A percentile compares a stretch with the other conserved stretches of the same genome.
Evolutionary conservation across 1,140 invertebrate genomes (phyloP).

Genomic region (Sarcophaga peregrina): DNA sequence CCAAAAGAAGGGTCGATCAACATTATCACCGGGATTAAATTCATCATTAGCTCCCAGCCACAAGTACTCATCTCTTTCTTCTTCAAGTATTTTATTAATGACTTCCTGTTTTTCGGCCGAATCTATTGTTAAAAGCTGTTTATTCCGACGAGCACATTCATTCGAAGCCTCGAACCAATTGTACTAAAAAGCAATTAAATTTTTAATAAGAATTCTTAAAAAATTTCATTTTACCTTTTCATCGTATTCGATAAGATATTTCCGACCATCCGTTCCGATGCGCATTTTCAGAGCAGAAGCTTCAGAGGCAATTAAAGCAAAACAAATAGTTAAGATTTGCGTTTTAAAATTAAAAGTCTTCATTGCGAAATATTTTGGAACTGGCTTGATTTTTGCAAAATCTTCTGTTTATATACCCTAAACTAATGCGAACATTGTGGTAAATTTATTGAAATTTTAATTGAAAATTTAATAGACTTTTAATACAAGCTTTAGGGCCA

Average conservation of each 20-base stretch:
- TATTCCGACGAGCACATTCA: not conserved
- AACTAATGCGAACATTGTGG: too few relatives aligned
- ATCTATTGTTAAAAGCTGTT: not conserved
- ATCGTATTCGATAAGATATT: not conserved
- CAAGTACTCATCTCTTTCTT: not conserved
- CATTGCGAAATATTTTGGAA: too few relatives aligned
- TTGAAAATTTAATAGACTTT: too few relatives aligned
- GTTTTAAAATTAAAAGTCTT: too few relatives aligned
- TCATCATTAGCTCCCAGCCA: conserved; percentile 3
- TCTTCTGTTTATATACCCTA: too few relatives aligned
- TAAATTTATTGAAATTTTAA: too few relatives aligned
- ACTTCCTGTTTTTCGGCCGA: not conserved
- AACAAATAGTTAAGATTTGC: not conserved
- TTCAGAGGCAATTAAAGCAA: not conserved
- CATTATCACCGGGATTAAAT: not conserved
- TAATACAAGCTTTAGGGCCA: too few relatives aligned
- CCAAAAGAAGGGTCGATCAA: not conserved
- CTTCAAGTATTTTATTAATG: not conserved
- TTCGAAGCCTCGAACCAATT: not conserved
- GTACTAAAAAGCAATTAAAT: not conserved
- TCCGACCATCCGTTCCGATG: not conserved
- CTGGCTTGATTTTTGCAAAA: too few relatives aligned
- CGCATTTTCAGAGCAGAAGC: not conserved
- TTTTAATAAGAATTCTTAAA: not conserved
- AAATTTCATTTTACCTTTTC: not conserved